phyloP scores from a whole-genome alignment of 2,113 vertebrate species.

The Thunnus thynnus region DNA sequence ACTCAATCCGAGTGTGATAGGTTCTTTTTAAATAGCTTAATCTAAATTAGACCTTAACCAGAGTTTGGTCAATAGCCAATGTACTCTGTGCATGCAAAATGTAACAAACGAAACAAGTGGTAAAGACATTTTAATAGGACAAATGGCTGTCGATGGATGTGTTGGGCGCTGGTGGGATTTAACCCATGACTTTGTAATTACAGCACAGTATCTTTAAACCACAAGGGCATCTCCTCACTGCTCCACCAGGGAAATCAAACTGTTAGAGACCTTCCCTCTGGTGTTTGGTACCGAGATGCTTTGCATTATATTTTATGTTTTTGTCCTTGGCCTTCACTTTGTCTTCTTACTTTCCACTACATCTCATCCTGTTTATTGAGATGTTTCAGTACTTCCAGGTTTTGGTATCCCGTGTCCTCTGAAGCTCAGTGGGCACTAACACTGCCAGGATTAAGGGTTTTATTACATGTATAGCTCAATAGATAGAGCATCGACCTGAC shows the following conservation, averaged over 20 bases:
- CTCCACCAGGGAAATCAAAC: conserved; percentile 42
- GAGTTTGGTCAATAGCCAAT: conserved; percentile 17
- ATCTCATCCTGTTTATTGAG: conserved; percentile 50
- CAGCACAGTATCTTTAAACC: conserved; percentile 50
- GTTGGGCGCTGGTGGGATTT: conserved; percentile 40
- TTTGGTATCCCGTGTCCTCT: conserved; percentile 34
- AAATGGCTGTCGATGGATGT: conserved; percentile 21
- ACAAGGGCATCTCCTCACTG: conserved; percentile 34
- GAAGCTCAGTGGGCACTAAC: conserved; percentile 47
- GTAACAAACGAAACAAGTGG: conserved; percentile 10
- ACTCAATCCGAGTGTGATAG: conserved; percentile 47
- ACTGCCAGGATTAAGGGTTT: conserved; percentile 66
- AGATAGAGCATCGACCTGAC: conserved; percentile 49
- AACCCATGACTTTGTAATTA: conserved; percentile 63
- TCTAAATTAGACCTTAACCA: conserved; percentile 55
- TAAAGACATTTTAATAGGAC: conserved; percentile 35
- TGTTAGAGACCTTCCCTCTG: conserved; percentile 7
- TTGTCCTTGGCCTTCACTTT: conserved; percentile 56
- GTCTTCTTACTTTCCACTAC: conserved; percentile 14
- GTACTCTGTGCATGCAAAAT: conserved; percentile 47
- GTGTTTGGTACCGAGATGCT: conserved; percentile 13
- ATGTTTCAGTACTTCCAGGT: conserved; percentile 37
- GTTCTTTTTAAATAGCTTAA: conserved; percentile 62
- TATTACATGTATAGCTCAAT: conserved; percentile 61
- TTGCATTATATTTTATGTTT: conserved; percentile 27